Evolutionary conservation across 2,113 vertebrate genomes (phyloP).

Genomic region (Pseudorectes ferrugineus): DNA sequence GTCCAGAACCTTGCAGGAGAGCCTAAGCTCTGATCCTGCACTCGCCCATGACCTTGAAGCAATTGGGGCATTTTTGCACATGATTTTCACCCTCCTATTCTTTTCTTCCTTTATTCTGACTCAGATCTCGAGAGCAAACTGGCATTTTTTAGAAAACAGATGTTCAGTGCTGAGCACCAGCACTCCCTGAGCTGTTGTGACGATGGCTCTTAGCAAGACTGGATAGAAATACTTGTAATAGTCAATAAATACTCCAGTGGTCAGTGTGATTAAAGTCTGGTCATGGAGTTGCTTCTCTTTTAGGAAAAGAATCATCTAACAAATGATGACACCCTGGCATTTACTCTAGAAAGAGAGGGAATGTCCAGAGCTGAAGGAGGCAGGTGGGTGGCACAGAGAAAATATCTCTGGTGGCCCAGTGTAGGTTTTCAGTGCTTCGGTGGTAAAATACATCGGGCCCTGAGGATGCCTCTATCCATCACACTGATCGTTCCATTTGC

Average conservation of each 20-base stretch:
- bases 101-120: neutral
- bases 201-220: neutral
- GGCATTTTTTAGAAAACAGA: neutral
- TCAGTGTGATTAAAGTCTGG: rapidly evolving
- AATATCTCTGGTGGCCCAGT: neutral
- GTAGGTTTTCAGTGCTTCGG: neutral
- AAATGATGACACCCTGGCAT: neutral
- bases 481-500: neutral
- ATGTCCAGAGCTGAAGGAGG: neutral
- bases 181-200: neutral
- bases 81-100: neutral
- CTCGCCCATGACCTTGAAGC: neutral
- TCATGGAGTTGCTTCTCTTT: neutral
- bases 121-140: neutral
- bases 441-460: neutral
- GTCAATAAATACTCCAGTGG: neutral
- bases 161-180: neutral
- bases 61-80: neutral
- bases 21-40: neutral
- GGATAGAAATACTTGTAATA: neutral
- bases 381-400: neutral
- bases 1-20: neutral
- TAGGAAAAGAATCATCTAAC: neutral
- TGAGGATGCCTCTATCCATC: neutral
- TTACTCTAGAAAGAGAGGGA: neutral